Evolutionary conservation across 2,797 vertebrate species (phyloP).

Genomic region (Hydrolagus colliei): DNA sequence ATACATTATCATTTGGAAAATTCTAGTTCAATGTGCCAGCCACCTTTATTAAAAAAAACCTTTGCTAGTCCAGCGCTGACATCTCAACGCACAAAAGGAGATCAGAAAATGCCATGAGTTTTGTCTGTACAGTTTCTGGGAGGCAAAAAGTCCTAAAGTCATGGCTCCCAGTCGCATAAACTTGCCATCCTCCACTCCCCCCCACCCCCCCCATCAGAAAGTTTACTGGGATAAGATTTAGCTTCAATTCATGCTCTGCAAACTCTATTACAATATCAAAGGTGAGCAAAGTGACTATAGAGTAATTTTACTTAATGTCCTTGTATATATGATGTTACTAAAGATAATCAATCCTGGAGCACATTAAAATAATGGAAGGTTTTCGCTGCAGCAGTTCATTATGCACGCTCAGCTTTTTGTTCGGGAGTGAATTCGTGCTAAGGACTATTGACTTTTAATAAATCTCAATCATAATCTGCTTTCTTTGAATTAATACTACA

Average conservation of each 20-base stretch:
- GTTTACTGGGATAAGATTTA: constrained; percentile 18
- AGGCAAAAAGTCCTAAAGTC: not conserved
- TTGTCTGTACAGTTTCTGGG: not conserved
- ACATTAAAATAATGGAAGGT: constrained; percentile 31
- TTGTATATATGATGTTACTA: constrained; percentile 23
- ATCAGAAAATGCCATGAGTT: not conserved
- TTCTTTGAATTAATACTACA: constrained; percentile 29
- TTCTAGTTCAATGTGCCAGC: not conserved
- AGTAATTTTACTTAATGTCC: constrained; percentile 30
- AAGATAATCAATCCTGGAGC: constrained; percentile 25
- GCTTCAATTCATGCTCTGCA: constrained; percentile 28
- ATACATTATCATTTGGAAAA: not conserved
- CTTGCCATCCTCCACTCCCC: not conserved
- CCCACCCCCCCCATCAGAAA: not conserved
- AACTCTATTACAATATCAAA: constrained; percentile 30
- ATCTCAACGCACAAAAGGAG: not conserved
- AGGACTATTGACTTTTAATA: constrained; percentile 31
- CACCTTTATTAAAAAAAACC: not conserved
- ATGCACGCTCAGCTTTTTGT: constrained; percentile 30
- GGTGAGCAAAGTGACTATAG: constrained; percentile 28
- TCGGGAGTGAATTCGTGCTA: constrained; percentile 20
- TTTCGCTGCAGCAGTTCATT: constrained; percentile 29
- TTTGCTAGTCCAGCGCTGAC: not conserved
- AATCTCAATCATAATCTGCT: constrained; percentile 32
- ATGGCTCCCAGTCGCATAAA: constrained; percentile 18